Evolutionary conservation across 2,888 invertebrate genomes (phyloP).

Genomic region (Lepidocyrtoides sp.): DNA sequence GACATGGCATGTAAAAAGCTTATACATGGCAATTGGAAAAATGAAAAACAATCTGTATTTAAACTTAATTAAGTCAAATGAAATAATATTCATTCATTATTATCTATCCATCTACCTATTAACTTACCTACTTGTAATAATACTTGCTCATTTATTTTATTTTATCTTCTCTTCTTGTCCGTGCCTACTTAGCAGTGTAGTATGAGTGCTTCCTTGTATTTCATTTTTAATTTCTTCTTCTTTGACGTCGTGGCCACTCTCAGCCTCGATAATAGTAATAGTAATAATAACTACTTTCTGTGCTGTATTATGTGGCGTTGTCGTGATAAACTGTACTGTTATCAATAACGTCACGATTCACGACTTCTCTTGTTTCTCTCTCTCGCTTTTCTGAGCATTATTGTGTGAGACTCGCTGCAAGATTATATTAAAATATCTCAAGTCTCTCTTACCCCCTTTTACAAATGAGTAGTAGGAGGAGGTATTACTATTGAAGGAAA

Average conservation of each 20-base stretch:
- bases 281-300: not conserved
- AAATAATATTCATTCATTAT: slow-evolving; percentile 9
- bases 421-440: too few relatives aligned
- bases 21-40: not conserved
- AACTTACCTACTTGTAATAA: not conserved
- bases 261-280: not conserved
- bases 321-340: slow-evolving; percentile 43
- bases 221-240: not conserved
- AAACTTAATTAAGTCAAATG: slow-evolving; percentile 41
- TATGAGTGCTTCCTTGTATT: slow-evolving; percentile 1
- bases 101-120: not conserved
- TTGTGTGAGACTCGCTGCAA: not conserved
- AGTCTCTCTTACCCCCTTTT: not conserved
- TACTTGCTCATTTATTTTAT: not conserved
- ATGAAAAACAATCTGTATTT: slow-evolving; percentile 31
- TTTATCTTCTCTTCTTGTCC: not conserved
- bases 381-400: not conserved
- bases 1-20: not conserved
- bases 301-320: not conserved
- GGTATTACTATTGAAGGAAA: not conserved
- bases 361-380: not conserved
- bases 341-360: slow-evolving; percentile 53
- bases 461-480: not conserved
- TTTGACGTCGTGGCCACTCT: not conserved
- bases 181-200: not conserved